These are phyloP conservation scores for Drosophila lowei DNA, from an alignment of 1,140 invertebrate genomes.

Conservation along the genomic window DNA sequence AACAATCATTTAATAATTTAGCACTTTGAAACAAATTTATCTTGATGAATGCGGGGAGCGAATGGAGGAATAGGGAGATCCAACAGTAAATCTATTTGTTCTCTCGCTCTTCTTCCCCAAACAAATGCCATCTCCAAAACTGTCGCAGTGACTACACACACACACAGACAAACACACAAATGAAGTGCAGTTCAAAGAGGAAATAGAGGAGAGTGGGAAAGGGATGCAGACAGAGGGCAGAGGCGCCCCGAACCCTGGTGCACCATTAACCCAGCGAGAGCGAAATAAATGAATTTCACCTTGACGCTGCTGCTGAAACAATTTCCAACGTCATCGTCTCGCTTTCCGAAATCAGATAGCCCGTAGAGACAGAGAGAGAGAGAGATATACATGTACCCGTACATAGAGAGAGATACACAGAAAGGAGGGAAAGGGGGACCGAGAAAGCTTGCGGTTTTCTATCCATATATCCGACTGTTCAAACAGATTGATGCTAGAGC, in stretches of 20 bases:
- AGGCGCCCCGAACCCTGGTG: conserved; percentile 15
- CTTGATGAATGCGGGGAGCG: conserved; percentile 65
- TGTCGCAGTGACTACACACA: conserved; percentile 21
- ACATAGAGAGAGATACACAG: no score
- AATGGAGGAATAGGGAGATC: neutral
- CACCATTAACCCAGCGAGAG: conserved; percentile 74
- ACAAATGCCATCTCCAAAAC: conserved; percentile 10
- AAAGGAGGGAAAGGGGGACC: neutral
- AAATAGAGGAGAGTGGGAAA: conserved; percentile 19
- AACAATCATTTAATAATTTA: conserved; percentile 80
- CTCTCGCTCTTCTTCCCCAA: conserved; percentile 1
- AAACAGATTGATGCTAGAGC: conserved; percentile 1
- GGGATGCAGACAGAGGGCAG: conserved; percentile 26
- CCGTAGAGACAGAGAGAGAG: neutral
- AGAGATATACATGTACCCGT: neutral
- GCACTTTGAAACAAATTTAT: conserved; percentile 68
- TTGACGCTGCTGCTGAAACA: conserved; percentile 66
- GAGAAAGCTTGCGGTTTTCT: no score
- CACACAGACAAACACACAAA: neutral
- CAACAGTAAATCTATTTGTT: conserved; percentile 41
- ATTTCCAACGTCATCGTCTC: conserved; percentile 73
- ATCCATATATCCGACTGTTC: neutral
- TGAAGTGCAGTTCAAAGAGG: conserved; percentile 17
- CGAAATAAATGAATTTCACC: conserved; percentile 75
- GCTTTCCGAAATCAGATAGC: conserved; percentile 46